Base-by-base conservation (phyloP, 2,113 vertebrate genomes). In the Anhinga rufa region DNA sequence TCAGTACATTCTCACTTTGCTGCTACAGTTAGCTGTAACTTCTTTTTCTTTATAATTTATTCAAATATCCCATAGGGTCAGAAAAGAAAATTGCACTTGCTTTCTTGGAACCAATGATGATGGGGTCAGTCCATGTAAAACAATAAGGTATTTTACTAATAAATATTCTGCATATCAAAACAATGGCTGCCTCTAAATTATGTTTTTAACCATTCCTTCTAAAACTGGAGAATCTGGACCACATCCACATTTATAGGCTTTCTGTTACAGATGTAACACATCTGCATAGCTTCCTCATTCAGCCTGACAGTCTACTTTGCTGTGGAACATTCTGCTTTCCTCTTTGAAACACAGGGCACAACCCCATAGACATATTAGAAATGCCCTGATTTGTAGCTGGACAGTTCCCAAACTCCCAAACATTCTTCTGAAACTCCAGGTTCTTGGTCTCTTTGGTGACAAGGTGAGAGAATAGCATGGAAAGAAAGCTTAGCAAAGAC, bases 31-130 rank as follows among this genome's bases (percentile, higher is more conserved):
- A 69, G 42, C 62, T 89, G 68, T 40, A 79, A 70, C 75, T 66
- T 54, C 48, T 86, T 91, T 90, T 93, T 71, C 60, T 80, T 21
- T 68, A 5, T 76, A 96, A 91, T 84, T 90, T 83, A 88, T 88
- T 94, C 81, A 93, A 86, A 69, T 71, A 80, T 86, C 84, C 76
- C 76, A 97, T 84, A 82, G 68, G 38, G 38, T 88, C 48, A 88
- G 70, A 95, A 79, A 91, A 92, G 82, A 81, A 91, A 78, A 82
- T 62, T 87, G 18, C 32, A 91, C 51, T 78, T 93, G 28, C 54
- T 93, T 95, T 92, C 76, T 91, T 83, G 81, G 76, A 93, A 81
- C n/a, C 14, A 70, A 86, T 46, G 81, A 95, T 92, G 82, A 86
- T 46, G 48, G 14, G 55, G 61, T 89, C 46, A 72, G 31, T 61